phyloP scores from a whole-genome alignment of 2,888 invertebrate species.

The Dendrolimus houi region DNA sequence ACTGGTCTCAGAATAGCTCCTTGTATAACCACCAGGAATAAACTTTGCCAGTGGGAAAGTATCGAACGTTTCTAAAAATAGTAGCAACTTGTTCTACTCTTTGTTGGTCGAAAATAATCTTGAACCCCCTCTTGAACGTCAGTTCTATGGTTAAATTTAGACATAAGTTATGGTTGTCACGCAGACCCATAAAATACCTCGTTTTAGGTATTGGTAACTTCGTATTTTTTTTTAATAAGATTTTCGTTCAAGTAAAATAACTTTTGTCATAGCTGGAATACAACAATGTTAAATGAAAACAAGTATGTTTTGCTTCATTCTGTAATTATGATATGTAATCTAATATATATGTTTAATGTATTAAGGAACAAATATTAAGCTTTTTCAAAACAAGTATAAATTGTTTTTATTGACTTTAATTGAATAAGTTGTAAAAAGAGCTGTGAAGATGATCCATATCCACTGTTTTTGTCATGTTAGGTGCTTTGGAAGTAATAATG shows the following conservation, averaged over 20 bases:
- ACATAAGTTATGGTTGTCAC: neutral
- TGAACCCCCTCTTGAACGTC: slow-evolving; percentile 20
- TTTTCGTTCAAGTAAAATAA: neutral
- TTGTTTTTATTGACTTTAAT: no score
- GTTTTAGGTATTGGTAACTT: no score
- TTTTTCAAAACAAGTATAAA: no score
- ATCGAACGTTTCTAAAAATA: slow-evolving; percentile 50
- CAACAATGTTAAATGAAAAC: neutral
- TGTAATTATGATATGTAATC: no score
- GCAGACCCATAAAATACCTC: neutral
- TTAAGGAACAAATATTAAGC: no score
- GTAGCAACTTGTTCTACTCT: slow-evolving; percentile 51
- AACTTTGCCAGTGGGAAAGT: slow-evolving; percentile 44
- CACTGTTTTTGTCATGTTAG: no score
- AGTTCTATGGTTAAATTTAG: slow-evolving; percentile 12
- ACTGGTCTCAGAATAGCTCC: slow-evolving; percentile 44
- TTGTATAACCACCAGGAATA: slow-evolving; percentile 54
- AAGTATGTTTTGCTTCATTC: no score
- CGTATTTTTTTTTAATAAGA: no score
- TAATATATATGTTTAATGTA: no score
- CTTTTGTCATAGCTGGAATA: neutral
- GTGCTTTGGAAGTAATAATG: no score
- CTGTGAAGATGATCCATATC: no score
- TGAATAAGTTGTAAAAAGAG: no score
- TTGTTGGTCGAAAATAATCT: slow-evolving; percentile 54